phyloP scores from a whole-genome alignment of 53 echinoderm and acorn worm genomes.

The Hippasteria phrygiana region DNA sequence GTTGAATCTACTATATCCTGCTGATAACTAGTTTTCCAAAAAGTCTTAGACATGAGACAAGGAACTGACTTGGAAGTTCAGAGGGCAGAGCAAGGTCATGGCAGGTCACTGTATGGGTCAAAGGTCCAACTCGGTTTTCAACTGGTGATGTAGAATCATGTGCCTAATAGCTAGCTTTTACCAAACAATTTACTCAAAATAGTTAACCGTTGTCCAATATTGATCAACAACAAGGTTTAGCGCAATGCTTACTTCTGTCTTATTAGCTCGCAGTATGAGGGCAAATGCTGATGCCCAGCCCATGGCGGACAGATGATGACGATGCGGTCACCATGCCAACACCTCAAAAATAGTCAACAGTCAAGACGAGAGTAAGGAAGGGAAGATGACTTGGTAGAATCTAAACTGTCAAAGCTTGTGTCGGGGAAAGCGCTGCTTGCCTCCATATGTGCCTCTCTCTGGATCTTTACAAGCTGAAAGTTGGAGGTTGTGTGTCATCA shows the following conservation, averaged over 20 bases:
- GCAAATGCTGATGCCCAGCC: background rate
- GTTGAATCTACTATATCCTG: too few relatives aligned
- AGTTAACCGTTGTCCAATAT: too few relatives aligned
- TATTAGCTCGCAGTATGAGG: constrained; percentile 32
- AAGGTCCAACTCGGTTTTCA: too few relatives aligned
- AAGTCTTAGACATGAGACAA: constrained; percentile 76
- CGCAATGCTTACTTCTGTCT: too few relatives aligned
- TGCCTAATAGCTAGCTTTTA: too few relatives aligned
- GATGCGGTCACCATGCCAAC: constrained; percentile 9
- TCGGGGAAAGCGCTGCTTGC: background rate
- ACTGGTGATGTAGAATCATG: too few relatives aligned
- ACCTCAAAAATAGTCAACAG: background rate
- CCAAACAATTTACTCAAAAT: too few relatives aligned
- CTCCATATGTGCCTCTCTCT: background rate
- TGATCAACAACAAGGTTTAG: too few relatives aligned
- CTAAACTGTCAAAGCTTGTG: constrained; percentile 38
- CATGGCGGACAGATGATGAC: constrained; percentile 1
- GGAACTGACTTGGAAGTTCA: constrained; percentile 87
- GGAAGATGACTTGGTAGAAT: background rate
- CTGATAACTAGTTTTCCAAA: constrained; percentile 73
- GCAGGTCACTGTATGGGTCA: constrained; percentile 76
- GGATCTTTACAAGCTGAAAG: constrained; percentile 15
- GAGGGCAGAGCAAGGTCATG: constrained; percentile 79
- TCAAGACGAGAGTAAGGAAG: too few relatives aligned
- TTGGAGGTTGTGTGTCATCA: background rate